phyloP scores from a whole-genome alignment of 2,797 vertebrate species.

The Chaetophractus vellerosus region DNA sequence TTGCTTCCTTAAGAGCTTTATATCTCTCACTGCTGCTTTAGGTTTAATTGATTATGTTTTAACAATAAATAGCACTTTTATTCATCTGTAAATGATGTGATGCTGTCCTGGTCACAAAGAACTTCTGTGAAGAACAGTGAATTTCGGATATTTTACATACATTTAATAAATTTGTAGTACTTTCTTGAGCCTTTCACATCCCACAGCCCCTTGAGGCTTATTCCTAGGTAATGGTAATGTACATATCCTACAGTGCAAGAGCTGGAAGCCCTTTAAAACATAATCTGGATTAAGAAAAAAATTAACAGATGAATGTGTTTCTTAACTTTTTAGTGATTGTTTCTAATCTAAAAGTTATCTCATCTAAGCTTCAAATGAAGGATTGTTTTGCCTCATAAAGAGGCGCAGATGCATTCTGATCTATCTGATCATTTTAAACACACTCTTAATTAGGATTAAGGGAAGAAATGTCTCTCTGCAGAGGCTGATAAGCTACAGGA shows the following conservation, averaged over 20 bases:
- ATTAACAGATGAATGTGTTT: conserved; percentile 28
- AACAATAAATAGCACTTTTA: background rate
- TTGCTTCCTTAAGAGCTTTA: background rate
- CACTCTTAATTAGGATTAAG: conserved; percentile 54
- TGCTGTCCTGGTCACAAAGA: background rate
- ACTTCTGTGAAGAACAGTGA: background rate
- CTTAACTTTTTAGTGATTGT: background rate
- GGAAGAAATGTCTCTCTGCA: conserved; percentile 55
- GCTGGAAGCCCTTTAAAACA: background rate
- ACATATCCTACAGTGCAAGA: background rate
- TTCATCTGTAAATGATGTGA: conserved; percentile 7
- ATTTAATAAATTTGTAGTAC: background rate
- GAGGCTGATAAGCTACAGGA: conserved; percentile 24
- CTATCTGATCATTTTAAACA: conserved; percentile 48
- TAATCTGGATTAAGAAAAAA: background rate
- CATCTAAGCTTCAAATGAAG: conserved; percentile 58
- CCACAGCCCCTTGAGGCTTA: background rate
- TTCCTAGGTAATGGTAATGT: background rate
- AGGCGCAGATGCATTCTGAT: conserved; percentile 25
- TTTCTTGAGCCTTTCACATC: background rate
- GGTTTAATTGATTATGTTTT: conserved; percentile 52
- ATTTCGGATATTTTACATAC: conserved; percentile 24
- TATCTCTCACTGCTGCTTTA: background rate
- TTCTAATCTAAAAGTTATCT: conserved; percentile 62
- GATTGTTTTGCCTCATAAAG: conserved; percentile 53